Percentiles rank a stretch among this genome's conserved stretches.
Evolutionary conservation across 2,888 invertebrate genomes (phyloP).

Genomic region (Bhutanitis thaidina): DNA sequence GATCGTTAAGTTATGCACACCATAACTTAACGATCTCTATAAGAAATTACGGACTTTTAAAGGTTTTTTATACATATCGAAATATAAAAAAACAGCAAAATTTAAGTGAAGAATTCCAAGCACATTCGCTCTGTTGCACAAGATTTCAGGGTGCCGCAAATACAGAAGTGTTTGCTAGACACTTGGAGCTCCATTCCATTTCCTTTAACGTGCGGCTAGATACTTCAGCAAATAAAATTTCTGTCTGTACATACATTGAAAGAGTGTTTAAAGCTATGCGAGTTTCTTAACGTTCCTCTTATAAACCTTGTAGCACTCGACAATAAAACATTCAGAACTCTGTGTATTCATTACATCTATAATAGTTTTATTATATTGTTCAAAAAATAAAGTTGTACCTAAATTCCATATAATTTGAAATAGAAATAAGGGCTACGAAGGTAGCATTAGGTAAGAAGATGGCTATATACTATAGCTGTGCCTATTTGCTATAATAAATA

Average conservation of each 20-base stretch:
- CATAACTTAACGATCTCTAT: no score
- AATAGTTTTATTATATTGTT: no score
- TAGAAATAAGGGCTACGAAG: no score
- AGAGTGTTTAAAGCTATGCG: slow-evolving; percentile 6
- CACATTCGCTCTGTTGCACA: slow-evolving; percentile 1
- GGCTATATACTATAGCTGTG: no score
- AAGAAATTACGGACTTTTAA: no score
- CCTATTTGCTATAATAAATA: no score
- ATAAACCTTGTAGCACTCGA: neutral
- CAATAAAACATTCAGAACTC: no score
- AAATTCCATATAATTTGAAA: no score
- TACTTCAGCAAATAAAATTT: slow-evolving; percentile 21
- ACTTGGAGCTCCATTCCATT: slow-evolving; percentile 21
- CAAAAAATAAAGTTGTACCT: no score
- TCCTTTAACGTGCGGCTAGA: slow-evolving; percentile 18
- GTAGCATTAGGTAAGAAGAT: no score
- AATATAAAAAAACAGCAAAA: neutral
- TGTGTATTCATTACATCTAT: no score
- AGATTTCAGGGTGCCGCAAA: slow-evolving; percentile 12
- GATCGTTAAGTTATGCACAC: no score
- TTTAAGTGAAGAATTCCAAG: neutral
- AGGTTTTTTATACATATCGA: neutral
- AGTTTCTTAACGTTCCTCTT: slow-evolving; percentile 3
- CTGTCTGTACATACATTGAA: slow-evolving; percentile 11
- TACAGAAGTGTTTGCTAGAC: slow-evolving; percentile 15